Percentiles rank a stretch among this genome's conserved stretches.
Evolutionary conservation across 1,140 invertebrate genomes (phyloP).

Genomic region (Dufourea novaeangliae): DNA sequence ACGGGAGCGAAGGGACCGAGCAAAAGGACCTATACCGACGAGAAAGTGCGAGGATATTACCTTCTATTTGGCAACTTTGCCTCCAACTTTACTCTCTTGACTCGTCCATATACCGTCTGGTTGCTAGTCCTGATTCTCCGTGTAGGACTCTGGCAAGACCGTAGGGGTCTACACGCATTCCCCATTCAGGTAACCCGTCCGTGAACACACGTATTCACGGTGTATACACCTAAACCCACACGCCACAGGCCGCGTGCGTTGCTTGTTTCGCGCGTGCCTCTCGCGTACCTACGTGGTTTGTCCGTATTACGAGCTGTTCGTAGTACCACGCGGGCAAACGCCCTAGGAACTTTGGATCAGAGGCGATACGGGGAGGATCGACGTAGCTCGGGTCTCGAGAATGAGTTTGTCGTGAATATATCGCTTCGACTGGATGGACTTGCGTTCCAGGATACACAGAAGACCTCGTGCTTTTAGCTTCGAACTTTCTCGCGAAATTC

Average conservation of each 20-base stretch:
- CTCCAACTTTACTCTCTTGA: conserved; percentile 4
- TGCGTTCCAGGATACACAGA: too few species aligned
- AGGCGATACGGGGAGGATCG: not conserved
- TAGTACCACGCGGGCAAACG: conserved; percentile 18
- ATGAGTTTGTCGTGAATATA: not conserved
- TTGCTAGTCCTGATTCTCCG: not conserved
- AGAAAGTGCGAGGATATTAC: conserved; percentile 50
- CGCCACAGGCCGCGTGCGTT: not conserved
- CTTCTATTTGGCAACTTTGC: conserved; percentile 50
- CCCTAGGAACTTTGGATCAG: not conserved
- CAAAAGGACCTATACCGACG: conserved; percentile 15
- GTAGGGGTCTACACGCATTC: not conserved
- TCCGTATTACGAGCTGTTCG: conserved; percentile 1
- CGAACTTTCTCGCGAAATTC: not conserved
- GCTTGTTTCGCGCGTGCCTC: not conserved
- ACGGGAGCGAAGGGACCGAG: conserved; percentile 14
- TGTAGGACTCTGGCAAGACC: not conserved
- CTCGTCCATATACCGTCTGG: not conserved
- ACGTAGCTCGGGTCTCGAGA: not conserved
- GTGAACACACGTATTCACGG: conserved; percentile 25
- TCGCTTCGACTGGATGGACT: too few species aligned
- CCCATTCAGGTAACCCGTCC: not conserved
- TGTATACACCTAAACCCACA: conserved; percentile 7
- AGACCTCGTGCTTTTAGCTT: too few species aligned
- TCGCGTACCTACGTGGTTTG: not conserved